Evolutionary conservation across 2,888 invertebrate genomes (phyloP), one percentile per base, ranked within the genome.

Genomic region (Cerastoderma edule): DNA sequence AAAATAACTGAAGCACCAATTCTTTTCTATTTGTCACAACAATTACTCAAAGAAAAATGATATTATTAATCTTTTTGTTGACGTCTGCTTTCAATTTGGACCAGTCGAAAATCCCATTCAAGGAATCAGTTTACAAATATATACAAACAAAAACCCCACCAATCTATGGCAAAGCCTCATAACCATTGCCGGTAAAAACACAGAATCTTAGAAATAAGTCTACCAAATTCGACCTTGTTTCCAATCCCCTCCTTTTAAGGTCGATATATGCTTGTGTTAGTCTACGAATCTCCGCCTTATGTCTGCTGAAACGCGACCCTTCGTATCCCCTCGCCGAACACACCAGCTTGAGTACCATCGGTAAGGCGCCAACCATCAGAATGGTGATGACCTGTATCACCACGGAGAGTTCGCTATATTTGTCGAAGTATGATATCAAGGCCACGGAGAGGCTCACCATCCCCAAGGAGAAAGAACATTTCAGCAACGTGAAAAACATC

Each of bases 331-430:
- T 65, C 19, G 46, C 19, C 28, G 44, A 30, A n/a, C 65, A 65
- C 30, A 65, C 8, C 13, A 32, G 16, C 28, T 32, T 27, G 30
- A 65, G 8, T 19, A 27, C 8, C 10, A 65, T 8, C 16, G 65
- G 65, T 28, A 65, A 27, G 19, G 65, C 65, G 24, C 65, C 46
- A 3, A 65, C 44, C 44, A 65, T 30, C 65, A 65, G 16, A 1
- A 46, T 65, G 1, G 65, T 46, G 8, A 65, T 5, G 10, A 48
- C 65, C 19, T 65, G 65, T 30, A 65, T 28, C 4, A 65, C 30
- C 16, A 65, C 46, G 30, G 27, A 24, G 19, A 65, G 48, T 6
- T 65, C 65, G 2, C 27, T 24, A 13, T 46, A 46, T 10, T 46
- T 46, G 30, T 48, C 48, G 48, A 65, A 65, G 30, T 44, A 46